Conservation (phyloP, 2,113 vertebrate genomes). For the Mustelus asterias region DNA sequence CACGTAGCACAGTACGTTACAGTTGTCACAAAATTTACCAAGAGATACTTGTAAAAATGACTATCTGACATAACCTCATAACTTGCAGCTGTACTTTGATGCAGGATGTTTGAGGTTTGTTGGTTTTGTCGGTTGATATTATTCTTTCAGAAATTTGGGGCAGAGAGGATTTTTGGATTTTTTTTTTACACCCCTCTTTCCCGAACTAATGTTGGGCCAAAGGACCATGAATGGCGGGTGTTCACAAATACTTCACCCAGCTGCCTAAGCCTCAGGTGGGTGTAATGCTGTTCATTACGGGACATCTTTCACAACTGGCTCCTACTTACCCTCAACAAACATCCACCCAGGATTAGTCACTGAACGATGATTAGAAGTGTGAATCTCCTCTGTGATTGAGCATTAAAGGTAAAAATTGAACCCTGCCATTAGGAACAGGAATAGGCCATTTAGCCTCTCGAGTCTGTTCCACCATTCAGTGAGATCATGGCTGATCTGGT, state of each 20-base stretch:
- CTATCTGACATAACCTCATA: not conserved
- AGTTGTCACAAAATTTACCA: not conserved
- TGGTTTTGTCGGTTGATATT: not conserved
- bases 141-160: not conserved
- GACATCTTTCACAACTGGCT: not conserved
- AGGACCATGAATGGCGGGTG: not conserved
- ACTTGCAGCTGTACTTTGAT: not conserved
- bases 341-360: not conserved
- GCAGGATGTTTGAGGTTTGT: not conserved
- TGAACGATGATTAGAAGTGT: not conserved
- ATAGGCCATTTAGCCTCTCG: not conserved
- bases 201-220: not conserved
- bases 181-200: not conserved
- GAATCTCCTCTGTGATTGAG: not conserved
- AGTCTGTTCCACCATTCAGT: not conserved
- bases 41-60: not conserved
- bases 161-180: not conserved
- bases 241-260: not conserved
- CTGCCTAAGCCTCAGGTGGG: not conserved
- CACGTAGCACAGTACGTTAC: not conserved
- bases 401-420: not conserved
- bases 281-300: not conserved
- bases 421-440: not conserved
- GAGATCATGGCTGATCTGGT: not conserved
- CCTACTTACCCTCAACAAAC: not conserved